Evolutionary conservation across 2,888 invertebrate genomes (phyloP), one percentile per base, ranked within the genome.

Genomic region (Auanema sp.): DNA sequence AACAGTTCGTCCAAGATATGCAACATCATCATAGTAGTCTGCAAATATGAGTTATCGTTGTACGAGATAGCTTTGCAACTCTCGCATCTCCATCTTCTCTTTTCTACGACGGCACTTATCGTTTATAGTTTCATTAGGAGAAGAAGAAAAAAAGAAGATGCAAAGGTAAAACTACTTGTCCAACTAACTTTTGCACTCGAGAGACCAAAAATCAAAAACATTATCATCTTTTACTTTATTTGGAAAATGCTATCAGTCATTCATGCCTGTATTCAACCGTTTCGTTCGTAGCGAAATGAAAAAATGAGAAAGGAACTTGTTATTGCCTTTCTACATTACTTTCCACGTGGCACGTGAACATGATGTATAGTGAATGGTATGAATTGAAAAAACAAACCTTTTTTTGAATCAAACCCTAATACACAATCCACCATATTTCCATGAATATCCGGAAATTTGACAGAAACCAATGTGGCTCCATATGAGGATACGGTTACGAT

Each of bases 1-100:
- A 16, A 78, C 72, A 2, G 78, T 78, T 43, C 66, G 64, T 49
- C 78, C 78, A 18, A 78, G 58, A 25, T 68, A 66, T 1, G 60
- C 64, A 3, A 53, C 55, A 44, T 75, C 73, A 14, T 66, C 52
- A 49, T 66, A 24, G 55, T 75, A 78, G 23, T 62, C 78, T 75
- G 44, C 43, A 72, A 50, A 0, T 33, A 40, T 2, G 42, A n/a
- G 18, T 4, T 14, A 33, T 25, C 6, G 41, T 2, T 33, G 33
- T 33, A 33, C 33, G 33, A 8, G 4, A 33, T 33, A 33, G n/a
- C n/a, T n/a, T n/a, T n/a, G n/a, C n/a, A n/a, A n/a, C n/a, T n/a
- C n/a, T n/a, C n/a, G n/a, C n/a, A n/a, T n/a, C n/a, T n/a, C n/a
- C n/a, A n/a, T n/a, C 33, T 33, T 33, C 33, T 33, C n/a, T n/a